Evolutionary conservation across 1,140 invertebrate genomes (phyloP), one percentile per base, ranked within the genome.

Genomic region (Radopholus similis): DNA sequence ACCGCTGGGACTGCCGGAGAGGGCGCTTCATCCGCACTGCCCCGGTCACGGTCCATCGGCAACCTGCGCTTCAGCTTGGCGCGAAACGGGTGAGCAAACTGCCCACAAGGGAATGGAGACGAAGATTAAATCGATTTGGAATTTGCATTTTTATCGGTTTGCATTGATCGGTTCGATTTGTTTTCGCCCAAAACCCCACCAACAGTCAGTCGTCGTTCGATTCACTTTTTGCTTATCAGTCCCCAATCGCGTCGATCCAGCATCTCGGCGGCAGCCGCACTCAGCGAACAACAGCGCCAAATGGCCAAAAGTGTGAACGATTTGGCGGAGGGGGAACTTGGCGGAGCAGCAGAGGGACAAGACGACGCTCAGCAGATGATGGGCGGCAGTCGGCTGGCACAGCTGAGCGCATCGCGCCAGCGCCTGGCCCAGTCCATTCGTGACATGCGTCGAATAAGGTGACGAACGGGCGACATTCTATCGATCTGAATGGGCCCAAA

Each of bases 21-120:
- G 18, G 26, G 21, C 32, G 34, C 15, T n/a, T 53, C 38, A 21
- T 67, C 73, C 6, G 28, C 34, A n/a, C 70, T 77, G 74, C 42
- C 62, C 3, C 73, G 73, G 5, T 72, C 72, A 26, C 38, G 67
- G 32, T 77, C 75, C 18, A 80, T 80, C 54, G 77, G 77, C 1
- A 77, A 77, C 55, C 63, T 77, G 11, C 51, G 63, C 35, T 26
- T 70, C 55, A 62, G 55, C 26, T 6, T 21, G 30, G 28, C 70
- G n/a, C 35, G 34, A 37, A 70, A 70, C 54, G 26, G 35, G 34
- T 69, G 2, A 26, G 30, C 15, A 66, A 23, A n/a, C 5, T 65
- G 34, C 26, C 18, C 32, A 64, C 26, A 60, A 57, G 6, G 28
- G 51, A 34, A 23, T 64, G n/a, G n/a, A n/a, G n/a, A n/a, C n/a